Percentiles rank a stretch among this genome's conserved stretches.
phyloP scores from a whole-genome alignment of 2,888 invertebrate species.

The Meganola albula region DNA sequence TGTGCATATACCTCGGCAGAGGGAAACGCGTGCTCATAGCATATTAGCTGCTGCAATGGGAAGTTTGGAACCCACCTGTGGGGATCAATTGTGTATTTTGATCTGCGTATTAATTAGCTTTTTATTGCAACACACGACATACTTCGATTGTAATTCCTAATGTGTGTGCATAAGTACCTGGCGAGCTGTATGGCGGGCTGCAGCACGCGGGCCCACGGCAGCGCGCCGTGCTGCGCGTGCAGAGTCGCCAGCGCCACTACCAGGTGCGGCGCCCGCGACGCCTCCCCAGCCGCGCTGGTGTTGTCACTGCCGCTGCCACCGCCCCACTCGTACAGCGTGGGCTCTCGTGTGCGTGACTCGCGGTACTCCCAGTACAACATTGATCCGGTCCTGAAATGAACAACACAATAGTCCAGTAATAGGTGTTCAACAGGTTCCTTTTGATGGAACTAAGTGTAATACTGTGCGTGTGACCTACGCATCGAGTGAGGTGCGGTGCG shows the following conservation, averaged over 20 bases:
- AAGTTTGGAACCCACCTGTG: no score
- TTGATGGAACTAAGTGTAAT: background rate
- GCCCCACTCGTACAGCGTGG: slow-evolving; percentile 62
- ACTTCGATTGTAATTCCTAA: no score
- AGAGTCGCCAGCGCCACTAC: slow-evolving; percentile 51
- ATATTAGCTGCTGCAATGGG: no score
- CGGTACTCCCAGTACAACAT: slow-evolving; percentile 85
- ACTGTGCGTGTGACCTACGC: slow-evolving; percentile 83
- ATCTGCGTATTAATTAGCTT: no score
- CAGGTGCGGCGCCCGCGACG: slow-evolving; percentile 36
- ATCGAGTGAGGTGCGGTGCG: slow-evolving; percentile 85
- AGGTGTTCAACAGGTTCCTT: background rate
- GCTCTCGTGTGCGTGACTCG: slow-evolving; percentile 42
- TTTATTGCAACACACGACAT: no score
- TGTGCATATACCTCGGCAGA: no score
- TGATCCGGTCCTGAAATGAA: slow-evolving; percentile 81
- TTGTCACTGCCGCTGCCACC: slow-evolving; percentile 12
- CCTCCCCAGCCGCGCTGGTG: slow-evolving; percentile 1
- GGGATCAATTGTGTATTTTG: no score
- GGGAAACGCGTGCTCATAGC: no score
- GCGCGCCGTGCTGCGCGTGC: slow-evolving; percentile 45
- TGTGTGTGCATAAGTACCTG: slow-evolving; percentile 28
- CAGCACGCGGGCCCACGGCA: slow-evolving; percentile 51
- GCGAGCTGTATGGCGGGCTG: slow-evolving; percentile 53
- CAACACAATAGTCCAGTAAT: background rate